Base-by-base conservation (phyloP, 2,888 invertebrate species). In the Schizotus pectinicornis region DNA sequence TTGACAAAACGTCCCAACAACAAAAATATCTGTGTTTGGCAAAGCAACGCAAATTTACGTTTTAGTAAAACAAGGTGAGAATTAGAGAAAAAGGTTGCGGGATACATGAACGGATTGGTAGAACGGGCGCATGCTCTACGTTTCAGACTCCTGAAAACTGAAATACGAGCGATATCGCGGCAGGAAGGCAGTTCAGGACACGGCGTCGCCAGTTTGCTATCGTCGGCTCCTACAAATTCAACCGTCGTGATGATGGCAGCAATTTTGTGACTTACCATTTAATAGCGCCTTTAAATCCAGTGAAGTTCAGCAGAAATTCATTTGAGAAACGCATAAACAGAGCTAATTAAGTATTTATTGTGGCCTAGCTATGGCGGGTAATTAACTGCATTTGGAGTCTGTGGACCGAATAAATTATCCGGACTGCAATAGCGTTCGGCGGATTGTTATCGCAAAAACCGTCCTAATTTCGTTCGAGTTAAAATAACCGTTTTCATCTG, bases 91-190 rank as follows among this genome's bases (percentile, higher is more conserved):
- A 67, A 65, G 65, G 61, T 62, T 59, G 63, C 49, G 56, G 63
- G 61, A 60, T 54, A 59, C 31, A 55, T 48, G 59, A 53, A 63
- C 48, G 58, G 63, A 64, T 69, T 63, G 68, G 59, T 49, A 32
- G 33, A 51, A 43, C 45, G 47, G 51, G 71, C 74, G 74, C 74
- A 69, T 73, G 74, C 67, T 63, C 62, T 13, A 46, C 47, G 59
- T 42, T 62, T 65, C 62, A 62, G 62, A 63, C 56, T 63, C 65
- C 66, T 65, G 63, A 61, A 65, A 68, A 69, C 67, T 69, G 67
- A 73, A 74, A 72, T 71, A 74, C 71, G 64, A 67, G 64, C 65
- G 68, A 63, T 65, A 67, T 65, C 66, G 67, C 70, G 64, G 65
- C 67, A 65, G 68, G 69, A 70, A 63, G 63, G 66, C 70, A 72